A percentile compares a stretch with the other conserved stretches of the same genome.
Conservation (phyloP, 2,113 vertebrate genomes). For the Cariama cristata region DNA sequence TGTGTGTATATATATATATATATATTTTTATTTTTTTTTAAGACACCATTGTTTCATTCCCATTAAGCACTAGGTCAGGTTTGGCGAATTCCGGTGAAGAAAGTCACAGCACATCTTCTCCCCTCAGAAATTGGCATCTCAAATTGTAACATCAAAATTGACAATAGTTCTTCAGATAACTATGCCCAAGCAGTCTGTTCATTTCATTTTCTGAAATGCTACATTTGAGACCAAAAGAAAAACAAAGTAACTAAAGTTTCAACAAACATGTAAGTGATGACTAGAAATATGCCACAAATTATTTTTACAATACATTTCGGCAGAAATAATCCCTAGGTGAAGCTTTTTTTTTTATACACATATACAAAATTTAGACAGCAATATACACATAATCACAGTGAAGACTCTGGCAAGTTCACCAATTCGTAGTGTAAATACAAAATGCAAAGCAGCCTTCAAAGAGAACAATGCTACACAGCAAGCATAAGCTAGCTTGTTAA, state of each 20-base stretch:
- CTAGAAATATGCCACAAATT: constrained; percentile 81
- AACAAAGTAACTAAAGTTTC: constrained; percentile 51
- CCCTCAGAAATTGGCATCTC: constrained; percentile 69
- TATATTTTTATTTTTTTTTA: not conserved
- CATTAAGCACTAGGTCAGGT: constrained; percentile 55
- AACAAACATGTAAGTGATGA: constrained; percentile 67
- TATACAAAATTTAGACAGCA: constrained; percentile 92
- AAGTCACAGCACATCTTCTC: constrained; percentile 46
- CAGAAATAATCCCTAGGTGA: constrained; percentile 84
- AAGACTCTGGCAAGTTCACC: constrained; percentile 84
- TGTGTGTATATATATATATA: not conserved
- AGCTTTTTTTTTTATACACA: constrained; percentile 84
- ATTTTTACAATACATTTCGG: constrained; percentile 83
- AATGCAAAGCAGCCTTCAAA: constrained; percentile 87
- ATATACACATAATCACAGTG: constrained; percentile 95
- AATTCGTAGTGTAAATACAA: constrained; percentile 86
- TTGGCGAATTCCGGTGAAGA: constrained; percentile 61
- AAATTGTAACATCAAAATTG: constrained; percentile 54
- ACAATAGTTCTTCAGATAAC: constrained; percentile 53
- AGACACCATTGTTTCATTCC: constrained; percentile 47
- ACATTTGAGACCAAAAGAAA: constrained; percentile 76
- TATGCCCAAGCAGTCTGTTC: constrained; percentile 13
- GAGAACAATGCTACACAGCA: constrained; percentile 83
- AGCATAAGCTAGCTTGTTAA: constrained; percentile 80
- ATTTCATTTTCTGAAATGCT: constrained; percentile 72